These are phyloP conservation scores for Patiria miniata DNA, from an alignment of 35 echinoderm and acorn worm genomes.

Conservation along the genomic window DNA sequence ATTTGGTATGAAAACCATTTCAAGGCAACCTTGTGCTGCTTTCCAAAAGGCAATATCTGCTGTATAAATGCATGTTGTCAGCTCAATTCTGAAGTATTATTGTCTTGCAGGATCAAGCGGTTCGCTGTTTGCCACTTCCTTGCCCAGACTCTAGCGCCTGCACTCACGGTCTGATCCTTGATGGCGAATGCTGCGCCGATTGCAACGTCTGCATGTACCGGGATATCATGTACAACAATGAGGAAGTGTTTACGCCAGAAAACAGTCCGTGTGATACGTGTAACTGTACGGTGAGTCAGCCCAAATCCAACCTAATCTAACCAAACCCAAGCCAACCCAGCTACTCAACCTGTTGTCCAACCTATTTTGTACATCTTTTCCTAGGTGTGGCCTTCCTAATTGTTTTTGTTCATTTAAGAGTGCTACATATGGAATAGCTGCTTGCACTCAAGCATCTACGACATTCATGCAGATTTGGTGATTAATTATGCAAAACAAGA, in stretches of 20 bases:
- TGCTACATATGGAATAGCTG: too few species aligned
- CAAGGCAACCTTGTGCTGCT: too few species aligned
- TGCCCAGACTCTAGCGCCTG: slow-evolving; percentile 61
- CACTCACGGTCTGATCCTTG: slow-evolving; percentile 64
- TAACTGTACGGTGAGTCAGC: slow-evolving; percentile 64
- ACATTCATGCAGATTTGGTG: too few species aligned
- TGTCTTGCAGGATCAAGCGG: slow-evolving; percentile 53
- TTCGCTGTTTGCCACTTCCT: slow-evolving; percentile 46
- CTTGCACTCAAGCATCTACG: too few species aligned
- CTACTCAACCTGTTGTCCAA: background rate
- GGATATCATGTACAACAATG: slow-evolving; percentile 76
- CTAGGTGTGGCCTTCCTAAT: too few species aligned
- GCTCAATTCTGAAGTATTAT: background rate
- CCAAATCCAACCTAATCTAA: background rate
- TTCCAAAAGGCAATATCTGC: too few species aligned
- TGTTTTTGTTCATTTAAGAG: too few species aligned
- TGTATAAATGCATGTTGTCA: too few species aligned
- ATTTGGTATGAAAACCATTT: too few species aligned
- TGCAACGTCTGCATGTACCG: slow-evolving; percentile 70
- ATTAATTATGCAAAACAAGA: too few species aligned
- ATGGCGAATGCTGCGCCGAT: slow-evolving; percentile 84
- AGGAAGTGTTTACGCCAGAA: slow-evolving; percentile 53
- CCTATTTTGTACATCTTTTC: too few species aligned
- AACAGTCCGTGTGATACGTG: slow-evolving; percentile 71
- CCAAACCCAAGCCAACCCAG: too few species aligned